Base-by-base conservation (phyloP, 2,888 invertebrate species). In the Octodonta nipae region DNA sequence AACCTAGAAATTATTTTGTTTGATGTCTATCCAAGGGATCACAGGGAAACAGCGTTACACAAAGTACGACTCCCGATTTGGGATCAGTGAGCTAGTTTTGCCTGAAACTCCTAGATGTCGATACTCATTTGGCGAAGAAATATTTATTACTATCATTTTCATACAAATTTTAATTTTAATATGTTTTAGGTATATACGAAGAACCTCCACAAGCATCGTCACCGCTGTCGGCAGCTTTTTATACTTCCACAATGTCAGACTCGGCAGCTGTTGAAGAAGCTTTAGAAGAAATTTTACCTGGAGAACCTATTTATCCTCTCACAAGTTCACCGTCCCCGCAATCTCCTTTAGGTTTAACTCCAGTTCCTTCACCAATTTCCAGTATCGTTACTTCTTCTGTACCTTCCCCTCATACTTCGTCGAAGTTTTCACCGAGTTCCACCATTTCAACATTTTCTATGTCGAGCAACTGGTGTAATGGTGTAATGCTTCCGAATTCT, bases 231-330 rank as follows among this genome's bases (percentile, higher is more conserved):
- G 83, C 83, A 33, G 84, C 83, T 4, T 86, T 83, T 58, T 86
- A 82, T 55, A 83, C 83, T 27, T 75, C 77, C 22, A 81, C 82
- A 8, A 84, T 86, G 73, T 84, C 85, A 3, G 83, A 83, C 46
- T 83, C 84, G 29, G 85, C 83, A 47, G 85, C 84, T 46, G 85
- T 86, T 1, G 86, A 86, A 58, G 84, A 85, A 60, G 85, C 85
- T 1, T 59, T 86, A 33, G 82, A 81, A 54, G 85, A 86, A 62
- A 84, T 86, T 1, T 61, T 86, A 32, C 85, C 86, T 3, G 82
- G 79, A 43, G 83, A 82, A 60, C 78, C 73, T 44, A 49, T 63
- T 5, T 63, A 63, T 36, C 60, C 63, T n/a, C 41, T 63, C 16
- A 58, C 61, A 3, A 66, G 65, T 50, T 69, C 66, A 58, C 78